Base-by-base conservation (phyloP, 2,888 invertebrate genomes). In the Seladonia tumulorum region DNA sequence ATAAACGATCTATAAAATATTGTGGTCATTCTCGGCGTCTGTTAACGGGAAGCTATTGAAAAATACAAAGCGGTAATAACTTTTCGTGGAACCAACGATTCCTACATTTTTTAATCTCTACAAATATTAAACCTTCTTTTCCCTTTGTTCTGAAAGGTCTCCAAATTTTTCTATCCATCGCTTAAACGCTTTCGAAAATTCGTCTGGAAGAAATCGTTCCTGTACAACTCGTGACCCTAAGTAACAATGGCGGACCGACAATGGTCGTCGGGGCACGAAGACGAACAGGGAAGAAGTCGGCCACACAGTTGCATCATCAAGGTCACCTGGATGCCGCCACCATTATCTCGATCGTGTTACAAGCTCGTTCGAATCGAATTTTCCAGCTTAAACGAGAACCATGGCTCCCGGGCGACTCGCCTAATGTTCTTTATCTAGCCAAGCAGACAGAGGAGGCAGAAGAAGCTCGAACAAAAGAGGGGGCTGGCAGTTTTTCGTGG, bases 401-500 rank as follows among this genome's bases (percentile, higher is more conserved):
- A 25, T 25, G 42, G 22, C 22, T 42, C 47, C 29, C 47, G 1
- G n/a, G 42, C n/a, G 25, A 25, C 14, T 39, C 63, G 16, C 76
- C 35, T 70, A 76, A 78, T 72, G 73, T 18, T 29, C 74, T 22
- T 53, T 53, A 10, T 53, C 53, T 7, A 60, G 49, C 72, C 22
- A 49, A 79, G 83, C 83, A 74, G 39, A 74, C 76, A 78, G 63
- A 78, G n/a, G n/a, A n/a, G 42, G 66, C 76, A 81, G 10, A 8
- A 39, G 35, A 60, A 29, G 25, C 57, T 22, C 35, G 35, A 7
- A 29, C 18, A 5, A 22, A 18, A 3, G 39, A 39, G 68, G 39
- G 29, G 39, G 10, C 49, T 35, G 39, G 57, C 63, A 18, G 29
- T 63, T 80, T 81, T 87, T 81, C 72, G 78, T 73, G 39, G 49